Percentiles rank a stretch among this genome's conserved stretches.
phyloP scores from a whole-genome alignment of 2,888 invertebrate species.

The Theodoxus fluviatilis region DNA sequence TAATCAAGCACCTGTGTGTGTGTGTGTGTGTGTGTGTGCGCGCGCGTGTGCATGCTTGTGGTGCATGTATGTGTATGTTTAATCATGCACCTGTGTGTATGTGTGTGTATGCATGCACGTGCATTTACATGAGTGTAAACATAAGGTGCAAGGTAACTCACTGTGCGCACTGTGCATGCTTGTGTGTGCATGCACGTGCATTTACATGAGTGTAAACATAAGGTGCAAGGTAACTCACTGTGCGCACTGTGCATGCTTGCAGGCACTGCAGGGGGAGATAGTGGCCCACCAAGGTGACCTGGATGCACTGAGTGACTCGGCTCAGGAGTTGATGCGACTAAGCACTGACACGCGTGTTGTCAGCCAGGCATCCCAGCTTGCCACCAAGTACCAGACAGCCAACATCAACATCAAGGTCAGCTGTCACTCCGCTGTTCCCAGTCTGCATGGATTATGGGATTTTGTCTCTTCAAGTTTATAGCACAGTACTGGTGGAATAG shows the following conservation, averaged over 20 bases:
- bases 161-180: not conserved
- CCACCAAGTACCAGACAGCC: slow-evolving; percentile 56
- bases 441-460: not conserved
- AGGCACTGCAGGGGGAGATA: slow-evolving; percentile 53
- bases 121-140: not conserved
- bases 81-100: not conserved
- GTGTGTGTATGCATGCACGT: not conserved
- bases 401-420: slow-evolving; percentile 55
- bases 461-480: too few relatives aligned
- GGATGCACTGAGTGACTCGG: slow-evolving; percentile 89
- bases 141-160: not conserved
- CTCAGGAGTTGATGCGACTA: slow-evolving; percentile 70
- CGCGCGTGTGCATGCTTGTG: too few relatives aligned
- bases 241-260: slow-evolving; percentile 12
- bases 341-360: slow-evolving; percentile 57
- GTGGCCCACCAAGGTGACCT: slow-evolving; percentile 72
- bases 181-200: not conserved
- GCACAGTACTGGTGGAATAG: too few relatives aligned
- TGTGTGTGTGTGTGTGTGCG: too few relatives aligned
- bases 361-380: slow-evolving; percentile 60
- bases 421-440: not conserved
- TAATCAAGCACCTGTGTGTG: too few relatives aligned
- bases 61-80: too few relatives aligned
- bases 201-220: not conserved
- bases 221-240: not conserved